These are phyloP conservation scores for Neelides sp. DNA, from an alignment of 1,140 invertebrate genomes.

Conservation along the genomic window DNA sequence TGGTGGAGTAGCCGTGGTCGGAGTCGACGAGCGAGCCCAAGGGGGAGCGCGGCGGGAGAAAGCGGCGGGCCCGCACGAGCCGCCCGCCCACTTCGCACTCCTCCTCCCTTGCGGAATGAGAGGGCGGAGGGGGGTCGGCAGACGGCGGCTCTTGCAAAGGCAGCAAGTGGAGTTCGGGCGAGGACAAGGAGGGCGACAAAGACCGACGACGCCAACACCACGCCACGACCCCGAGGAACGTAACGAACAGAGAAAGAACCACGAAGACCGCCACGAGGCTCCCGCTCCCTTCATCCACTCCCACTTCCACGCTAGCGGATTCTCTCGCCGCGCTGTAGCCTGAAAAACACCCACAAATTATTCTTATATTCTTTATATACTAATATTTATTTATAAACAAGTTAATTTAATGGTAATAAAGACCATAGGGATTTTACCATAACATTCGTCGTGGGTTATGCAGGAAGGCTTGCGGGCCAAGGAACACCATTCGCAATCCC, in stretches of 20 bases:
- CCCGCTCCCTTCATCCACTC: conserved; percentile 3
- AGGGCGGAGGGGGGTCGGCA: neutral
- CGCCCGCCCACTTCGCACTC: too few relatives aligned
- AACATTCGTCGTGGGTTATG: conserved; percentile 17
- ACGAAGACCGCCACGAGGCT: conserved; percentile 49
- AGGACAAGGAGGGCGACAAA: conserved; percentile 24
- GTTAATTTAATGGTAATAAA: neutral
- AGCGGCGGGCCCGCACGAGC: neutral
- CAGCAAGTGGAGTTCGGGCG: conserved; percentile 34
- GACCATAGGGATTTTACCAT: conserved; percentile 18
- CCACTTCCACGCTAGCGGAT: neutral
- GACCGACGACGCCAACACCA: conserved; percentile 49
- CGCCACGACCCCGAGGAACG: conserved; percentile 46
- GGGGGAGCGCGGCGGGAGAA: conserved; percentile 17
- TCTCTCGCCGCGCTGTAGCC: conserved; percentile 31
- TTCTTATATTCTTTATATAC: conserved; percentile 4
- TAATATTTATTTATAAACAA: conserved; percentile 1
- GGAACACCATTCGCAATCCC: conserved; percentile 85
- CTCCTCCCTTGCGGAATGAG: neutral
- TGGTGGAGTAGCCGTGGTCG: conserved; percentile 88
- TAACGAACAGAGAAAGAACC: conserved; percentile 47
- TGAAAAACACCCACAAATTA: conserved; percentile 36
- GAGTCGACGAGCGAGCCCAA: conserved; percentile 50
- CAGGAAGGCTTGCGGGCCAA: conserved; percentile 39
- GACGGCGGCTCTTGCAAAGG: conserved; percentile 27